Evolutionary conservation across 1,140 invertebrate genomes (phyloP).

Genomic region (Telenomus remus): DNA sequence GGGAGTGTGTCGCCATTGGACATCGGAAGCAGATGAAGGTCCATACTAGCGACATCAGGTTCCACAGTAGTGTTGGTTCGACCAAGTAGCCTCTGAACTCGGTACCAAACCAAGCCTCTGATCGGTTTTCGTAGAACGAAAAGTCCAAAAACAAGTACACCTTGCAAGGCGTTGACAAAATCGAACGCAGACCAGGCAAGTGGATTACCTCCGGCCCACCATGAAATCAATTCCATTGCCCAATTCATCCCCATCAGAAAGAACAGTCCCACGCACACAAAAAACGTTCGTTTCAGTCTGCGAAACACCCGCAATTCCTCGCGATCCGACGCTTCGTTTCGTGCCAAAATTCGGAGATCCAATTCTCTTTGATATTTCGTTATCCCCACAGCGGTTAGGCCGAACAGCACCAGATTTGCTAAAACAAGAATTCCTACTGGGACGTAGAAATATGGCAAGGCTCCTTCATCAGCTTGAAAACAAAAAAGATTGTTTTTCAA

Average conservation of each 20-base stretch:
- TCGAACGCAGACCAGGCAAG: constrained; percentile 76
- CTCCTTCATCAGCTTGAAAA: constrained; percentile 75
- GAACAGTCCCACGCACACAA: constrained; percentile 74
- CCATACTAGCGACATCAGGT: constrained; percentile 63
- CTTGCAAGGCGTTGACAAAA: constrained; percentile 75
- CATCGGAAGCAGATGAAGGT: constrained; percentile 62
- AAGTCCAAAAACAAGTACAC: constrained; percentile 74
- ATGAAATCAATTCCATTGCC: constrained; percentile 77
- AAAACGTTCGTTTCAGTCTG: constrained; percentile 65
- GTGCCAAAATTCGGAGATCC: constrained; percentile 64
- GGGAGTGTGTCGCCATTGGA: constrained; percentile 54
- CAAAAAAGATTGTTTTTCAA: neutral
- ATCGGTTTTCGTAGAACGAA: constrained; percentile 77
- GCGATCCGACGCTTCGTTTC: constrained; percentile 67
- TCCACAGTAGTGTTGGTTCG: constrained; percentile 32
- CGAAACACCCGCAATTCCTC: constrained; percentile 64
- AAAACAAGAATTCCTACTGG: constrained; percentile 77
- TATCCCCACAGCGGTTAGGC: constrained; percentile 73
- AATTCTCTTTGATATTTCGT: constrained; percentile 65
- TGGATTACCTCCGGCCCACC: constrained; percentile 67
- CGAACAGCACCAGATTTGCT: constrained; percentile 76
- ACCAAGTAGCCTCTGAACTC: constrained; percentile 65
- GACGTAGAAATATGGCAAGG: constrained; percentile 80
- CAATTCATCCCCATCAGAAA: constrained; percentile 78
- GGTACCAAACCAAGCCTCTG: constrained; percentile 65